Conservation (phyloP, 2,113 vertebrate species). For the Phalacrocorax carbo region DNA sequence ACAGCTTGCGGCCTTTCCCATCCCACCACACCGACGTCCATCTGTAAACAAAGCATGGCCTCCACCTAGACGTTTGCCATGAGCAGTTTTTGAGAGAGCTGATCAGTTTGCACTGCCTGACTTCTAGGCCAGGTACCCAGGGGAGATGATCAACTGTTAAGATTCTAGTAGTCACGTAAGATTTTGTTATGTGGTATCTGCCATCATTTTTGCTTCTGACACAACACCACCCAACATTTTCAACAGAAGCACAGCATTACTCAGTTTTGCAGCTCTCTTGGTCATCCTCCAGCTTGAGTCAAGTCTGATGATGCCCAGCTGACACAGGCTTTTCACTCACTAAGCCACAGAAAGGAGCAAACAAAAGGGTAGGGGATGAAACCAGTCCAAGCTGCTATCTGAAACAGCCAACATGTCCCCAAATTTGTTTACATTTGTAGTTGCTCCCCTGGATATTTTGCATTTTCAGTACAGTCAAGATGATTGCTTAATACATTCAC, state of each 20-base stretch:
- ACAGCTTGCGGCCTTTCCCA: background rate
- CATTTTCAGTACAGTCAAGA: slow-evolving; percentile 8
- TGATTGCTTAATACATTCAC: slow-evolving; percentile 9
- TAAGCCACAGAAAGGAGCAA: background rate
- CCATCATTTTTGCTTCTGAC: background rate
- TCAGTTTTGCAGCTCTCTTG: background rate
- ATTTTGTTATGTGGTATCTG: background rate
- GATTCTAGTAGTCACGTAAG: background rate
- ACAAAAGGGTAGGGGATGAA: background rate
- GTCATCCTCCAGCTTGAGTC: background rate
- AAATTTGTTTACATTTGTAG: background rate
- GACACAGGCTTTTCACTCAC: background rate
- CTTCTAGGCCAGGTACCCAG: background rate
- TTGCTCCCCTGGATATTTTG: background rate
- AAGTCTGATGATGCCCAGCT: background rate
- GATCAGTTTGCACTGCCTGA: background rate
- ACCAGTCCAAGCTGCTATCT: background rate
- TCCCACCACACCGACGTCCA: fast-evolving
- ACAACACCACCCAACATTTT: background rate
- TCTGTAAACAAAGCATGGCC: background rate
- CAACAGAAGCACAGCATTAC: background rate
- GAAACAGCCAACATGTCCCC: background rate
- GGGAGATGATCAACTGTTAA: background rate
- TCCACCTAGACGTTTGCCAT: background rate
- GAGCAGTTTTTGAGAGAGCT: background rate